Conservation (phyloP, 2,113 vertebrate genomes). For the Oenanthe melanoleuca region DNA sequence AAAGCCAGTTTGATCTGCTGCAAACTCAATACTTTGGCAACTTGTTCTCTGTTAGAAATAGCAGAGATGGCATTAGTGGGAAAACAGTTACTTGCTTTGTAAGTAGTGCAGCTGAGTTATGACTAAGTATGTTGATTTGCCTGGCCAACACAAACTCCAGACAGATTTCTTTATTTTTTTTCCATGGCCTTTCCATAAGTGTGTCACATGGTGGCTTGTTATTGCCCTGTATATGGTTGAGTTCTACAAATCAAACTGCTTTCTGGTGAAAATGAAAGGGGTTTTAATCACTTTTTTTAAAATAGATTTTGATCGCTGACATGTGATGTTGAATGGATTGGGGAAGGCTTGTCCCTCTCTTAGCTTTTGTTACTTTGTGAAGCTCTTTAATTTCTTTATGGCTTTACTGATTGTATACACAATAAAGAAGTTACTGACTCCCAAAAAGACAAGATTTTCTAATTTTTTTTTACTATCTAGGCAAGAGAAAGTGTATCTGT, state of each 20-base stretch:
- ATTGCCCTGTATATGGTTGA: background rate
- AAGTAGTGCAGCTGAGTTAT: constrained; percentile 16
- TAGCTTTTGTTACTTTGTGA: background rate
- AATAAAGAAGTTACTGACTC: background rate
- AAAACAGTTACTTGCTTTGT: constrained; percentile 67
- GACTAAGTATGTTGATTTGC: constrained; percentile 55
- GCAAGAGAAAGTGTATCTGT: background rate
- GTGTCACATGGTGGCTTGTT: constrained; percentile 22
- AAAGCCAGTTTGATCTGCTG: background rate
- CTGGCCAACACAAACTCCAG: constrained; percentile 48
- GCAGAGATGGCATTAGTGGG: constrained; percentile 21
- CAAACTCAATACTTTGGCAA: constrained; percentile 8
- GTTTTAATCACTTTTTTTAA: background rate
- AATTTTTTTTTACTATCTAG: background rate
- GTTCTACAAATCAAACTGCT: constrained; percentile 14
- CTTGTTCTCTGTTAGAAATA: background rate
- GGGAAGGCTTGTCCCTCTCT: background rate
- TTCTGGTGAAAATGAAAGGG: constrained; percentile 15
- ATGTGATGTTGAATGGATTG: background rate
- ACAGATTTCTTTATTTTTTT: background rate
- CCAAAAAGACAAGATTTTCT: background rate
- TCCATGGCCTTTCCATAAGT: background rate
- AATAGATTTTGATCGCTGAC: background rate
- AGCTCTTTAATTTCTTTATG: background rate
- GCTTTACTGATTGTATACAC: background rate